phyloP scores from a whole-genome alignment of 23 tunicate species.

The Oikopleura albicans region DNA sequence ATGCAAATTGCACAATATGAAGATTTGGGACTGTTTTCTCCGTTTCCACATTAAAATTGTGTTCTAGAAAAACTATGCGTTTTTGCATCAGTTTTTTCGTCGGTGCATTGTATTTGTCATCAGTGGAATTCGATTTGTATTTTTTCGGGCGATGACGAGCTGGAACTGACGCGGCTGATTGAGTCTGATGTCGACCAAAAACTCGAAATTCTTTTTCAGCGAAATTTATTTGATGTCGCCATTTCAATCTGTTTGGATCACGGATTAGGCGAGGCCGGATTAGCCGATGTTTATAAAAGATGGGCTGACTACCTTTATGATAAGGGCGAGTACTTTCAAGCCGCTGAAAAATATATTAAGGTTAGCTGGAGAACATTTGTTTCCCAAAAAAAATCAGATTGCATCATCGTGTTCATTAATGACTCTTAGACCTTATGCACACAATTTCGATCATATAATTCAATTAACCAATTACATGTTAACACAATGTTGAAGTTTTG shows the following conservation, averaged over 20 bases:
- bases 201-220: not conserved
- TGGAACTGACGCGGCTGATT: not conserved
- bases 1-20: no score
- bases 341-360: not conserved
- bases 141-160: not conserved
- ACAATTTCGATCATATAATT: no score
- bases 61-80: no score
- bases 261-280: not conserved
- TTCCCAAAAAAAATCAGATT: no score
- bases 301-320: not conserved
- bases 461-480: no score
- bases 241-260: not conserved
- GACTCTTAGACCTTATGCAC: no score
- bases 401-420: no score
- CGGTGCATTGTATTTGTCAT: not conserved
- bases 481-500: no score
- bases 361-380: no score
- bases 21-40: no score
- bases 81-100: not conserved
- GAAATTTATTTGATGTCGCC: not conserved
- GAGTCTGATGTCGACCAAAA: not conserved
- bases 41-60: not conserved
- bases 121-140: not conserved
- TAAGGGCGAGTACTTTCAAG: not conserved
- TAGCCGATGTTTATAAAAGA: not conserved